A percentile compares a stretch with the other conserved stretches of the same genome.
Conservation (phyloP, 2,113 vertebrate genomes). For the Oriolus oriolus region DNA sequence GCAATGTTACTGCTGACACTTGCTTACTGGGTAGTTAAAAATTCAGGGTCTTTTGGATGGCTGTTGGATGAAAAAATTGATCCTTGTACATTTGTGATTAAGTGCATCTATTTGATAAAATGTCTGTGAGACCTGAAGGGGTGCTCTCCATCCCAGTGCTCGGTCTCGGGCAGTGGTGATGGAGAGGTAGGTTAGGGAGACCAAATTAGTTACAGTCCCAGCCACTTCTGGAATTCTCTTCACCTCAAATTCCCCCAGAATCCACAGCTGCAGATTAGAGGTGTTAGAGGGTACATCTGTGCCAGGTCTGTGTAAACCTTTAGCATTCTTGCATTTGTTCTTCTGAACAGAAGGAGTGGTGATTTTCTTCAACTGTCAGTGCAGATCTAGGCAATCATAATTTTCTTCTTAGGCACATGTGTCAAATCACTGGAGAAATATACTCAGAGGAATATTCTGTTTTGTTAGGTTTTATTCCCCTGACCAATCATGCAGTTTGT, state of each 20-base stretch:
- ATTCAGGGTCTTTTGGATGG: background rate
- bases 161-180: background rate
- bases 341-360: background rate
- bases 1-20: background rate
- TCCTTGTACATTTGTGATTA: background rate
- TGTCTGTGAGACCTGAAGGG: background rate
- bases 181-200: background rate
- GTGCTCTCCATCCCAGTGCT: background rate
- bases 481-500: background rate
- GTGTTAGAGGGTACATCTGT: background rate
- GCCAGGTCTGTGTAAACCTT: background rate
- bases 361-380: background rate
- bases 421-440: background rate
- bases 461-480: background rate
- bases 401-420: background rate
- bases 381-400: background rate
- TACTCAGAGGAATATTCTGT: background rate
- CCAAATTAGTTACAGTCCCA: background rate
- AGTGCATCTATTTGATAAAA: background rate
- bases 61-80: background rate
- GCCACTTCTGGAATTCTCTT: background rate
- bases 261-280: background rate
- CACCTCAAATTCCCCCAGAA: background rate
- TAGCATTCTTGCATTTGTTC: background rate
- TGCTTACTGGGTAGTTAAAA: background rate